phyloP scores from a whole-genome alignment of 2,888 invertebrate genomes.

The Artemia sinica region DNA sequence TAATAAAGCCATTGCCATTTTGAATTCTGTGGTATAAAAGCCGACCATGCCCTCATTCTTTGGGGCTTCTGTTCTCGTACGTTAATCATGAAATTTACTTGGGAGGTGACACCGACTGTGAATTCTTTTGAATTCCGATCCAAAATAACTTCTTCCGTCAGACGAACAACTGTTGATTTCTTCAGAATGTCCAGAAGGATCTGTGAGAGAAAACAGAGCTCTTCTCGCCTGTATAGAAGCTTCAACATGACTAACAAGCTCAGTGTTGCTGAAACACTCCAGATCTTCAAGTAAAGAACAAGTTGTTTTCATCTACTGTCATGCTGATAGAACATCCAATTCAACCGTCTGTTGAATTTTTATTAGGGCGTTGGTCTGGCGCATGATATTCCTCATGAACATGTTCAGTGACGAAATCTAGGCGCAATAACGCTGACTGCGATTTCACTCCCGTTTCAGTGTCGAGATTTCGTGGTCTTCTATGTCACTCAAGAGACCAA shows the following conservation, averaged over 20 bases:
- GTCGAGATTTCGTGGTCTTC: neutral
- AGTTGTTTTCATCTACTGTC: neutral
- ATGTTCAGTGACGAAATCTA: neutral
- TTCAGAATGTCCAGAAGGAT: neutral
- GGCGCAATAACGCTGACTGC: neutral
- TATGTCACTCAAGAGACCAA: neutral
- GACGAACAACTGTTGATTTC: neutral
- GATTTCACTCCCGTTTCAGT: neutral
- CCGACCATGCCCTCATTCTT: neutral
- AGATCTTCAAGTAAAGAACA: neutral
- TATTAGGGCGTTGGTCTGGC: conserved; percentile 5
- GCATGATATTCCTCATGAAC: conserved; percentile 12
- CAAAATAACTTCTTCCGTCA: no score
- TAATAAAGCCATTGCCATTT: neutral
- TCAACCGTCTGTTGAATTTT: neutral
- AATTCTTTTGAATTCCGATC: no score
- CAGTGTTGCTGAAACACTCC: neutral
- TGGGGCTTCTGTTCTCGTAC: no score
- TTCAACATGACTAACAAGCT: neutral
- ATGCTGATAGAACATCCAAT: neutral
- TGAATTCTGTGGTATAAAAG: neutral
- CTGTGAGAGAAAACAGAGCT: neutral
- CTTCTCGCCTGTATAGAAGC: neutral
- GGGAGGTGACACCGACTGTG: no score
- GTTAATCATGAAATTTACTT: no score